Percentiles rank a stretch among this genome's conserved stretches.
These are phyloP conservation scores for Hestina assimilis DNA, from an alignment of 1,140 invertebrate species.

Conservation along the genomic window DNA sequence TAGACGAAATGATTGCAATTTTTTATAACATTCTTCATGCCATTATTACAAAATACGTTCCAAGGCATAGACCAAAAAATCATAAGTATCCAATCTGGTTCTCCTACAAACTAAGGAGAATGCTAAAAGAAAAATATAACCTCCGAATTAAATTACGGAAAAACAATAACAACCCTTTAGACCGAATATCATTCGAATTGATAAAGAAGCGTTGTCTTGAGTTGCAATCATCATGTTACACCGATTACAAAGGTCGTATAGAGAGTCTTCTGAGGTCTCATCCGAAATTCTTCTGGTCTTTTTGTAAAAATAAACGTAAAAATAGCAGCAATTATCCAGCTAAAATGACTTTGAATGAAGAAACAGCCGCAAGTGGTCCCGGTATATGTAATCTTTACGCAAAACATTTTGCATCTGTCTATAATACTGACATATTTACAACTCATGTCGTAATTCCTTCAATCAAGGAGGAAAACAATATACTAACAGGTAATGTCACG, in stretches of 20 bases:
- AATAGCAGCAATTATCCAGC: neutral
- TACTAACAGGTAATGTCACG: neutral
- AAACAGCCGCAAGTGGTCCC: neutral
- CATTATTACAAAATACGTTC: neutral
- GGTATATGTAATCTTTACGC: neutral
- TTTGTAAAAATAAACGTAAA: neutral
- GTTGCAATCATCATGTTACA: neutral
- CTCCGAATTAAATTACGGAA: neutral
- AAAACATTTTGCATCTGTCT: neutral
- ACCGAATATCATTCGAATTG: neutral
- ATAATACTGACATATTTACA: no score
- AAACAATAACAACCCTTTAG: neutral
- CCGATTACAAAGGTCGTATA: neutral
- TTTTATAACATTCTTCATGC: neutral
- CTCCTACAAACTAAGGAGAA: neutral
- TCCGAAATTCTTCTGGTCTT: neutral
- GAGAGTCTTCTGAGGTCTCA: neutral
- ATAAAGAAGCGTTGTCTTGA: neutral
- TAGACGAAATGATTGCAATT: no score
- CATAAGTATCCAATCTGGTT: neutral
- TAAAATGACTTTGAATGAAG: neutral
- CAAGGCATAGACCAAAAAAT: neutral
- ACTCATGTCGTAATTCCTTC: neutral
- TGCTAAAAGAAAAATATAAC: neutral
- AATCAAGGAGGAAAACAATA: neutral